A percentile compares a stretch with the other conserved stretches of the same genome.
Conservation (phyloP, 2,113 vertebrate genomes). For the Epinephelus lanceolatus region DNA sequence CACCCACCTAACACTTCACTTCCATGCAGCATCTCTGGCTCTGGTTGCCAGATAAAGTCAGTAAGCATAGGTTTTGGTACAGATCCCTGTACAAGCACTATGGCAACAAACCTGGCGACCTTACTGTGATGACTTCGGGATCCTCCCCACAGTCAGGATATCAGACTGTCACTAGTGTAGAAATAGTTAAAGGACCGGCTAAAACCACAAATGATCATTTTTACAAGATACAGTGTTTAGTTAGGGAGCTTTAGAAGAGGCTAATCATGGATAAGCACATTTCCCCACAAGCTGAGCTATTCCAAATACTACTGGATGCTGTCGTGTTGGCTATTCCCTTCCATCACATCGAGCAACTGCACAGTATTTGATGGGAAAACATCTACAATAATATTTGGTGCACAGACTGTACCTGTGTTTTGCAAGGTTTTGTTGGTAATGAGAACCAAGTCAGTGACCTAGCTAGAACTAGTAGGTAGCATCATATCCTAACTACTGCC, state of each 20-base stretch:
- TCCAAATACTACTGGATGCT: neutral
- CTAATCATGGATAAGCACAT: neutral
- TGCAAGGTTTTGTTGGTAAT: constrained; percentile 47
- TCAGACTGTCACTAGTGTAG: neutral
- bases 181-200: neutral
- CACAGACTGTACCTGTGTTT: neutral
- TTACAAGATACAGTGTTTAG: neutral
- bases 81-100: neutral
- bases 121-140: neutral
- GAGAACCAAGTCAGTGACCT: constrained; percentile 49
- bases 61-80: no score
- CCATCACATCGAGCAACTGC: neutral
- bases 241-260: neutral
- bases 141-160: neutral
- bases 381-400: neutral
- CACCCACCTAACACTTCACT: neutral
- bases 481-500: constrained; percentile 13
- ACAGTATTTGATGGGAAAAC: neutral
- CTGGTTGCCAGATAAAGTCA: neutral
- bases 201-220: neutral
- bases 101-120: neutral
- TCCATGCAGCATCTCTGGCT: neutral
- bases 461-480: constrained; percentile 14
- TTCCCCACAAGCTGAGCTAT: neutral
- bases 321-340: constrained; percentile 8